Evolutionary conservation across 2,888 invertebrate genomes (phyloP), one percentile per base, ranked within the genome.

Genomic region (Peribatodes rhomboidaria): DNA sequence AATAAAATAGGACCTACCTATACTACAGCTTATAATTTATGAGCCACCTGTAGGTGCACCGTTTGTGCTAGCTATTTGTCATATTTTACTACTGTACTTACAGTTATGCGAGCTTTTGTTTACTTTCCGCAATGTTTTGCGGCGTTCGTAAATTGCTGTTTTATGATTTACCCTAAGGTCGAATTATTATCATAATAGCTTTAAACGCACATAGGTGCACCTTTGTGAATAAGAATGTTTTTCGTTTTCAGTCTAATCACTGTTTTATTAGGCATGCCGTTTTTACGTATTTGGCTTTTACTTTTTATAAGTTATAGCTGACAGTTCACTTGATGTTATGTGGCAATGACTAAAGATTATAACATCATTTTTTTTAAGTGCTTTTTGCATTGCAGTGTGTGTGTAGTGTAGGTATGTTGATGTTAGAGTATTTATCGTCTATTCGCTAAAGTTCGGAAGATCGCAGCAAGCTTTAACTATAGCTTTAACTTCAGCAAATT

Each of bases 21-120:
- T 1, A 49, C 10, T 18, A 39, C 37, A 39, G 41, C 52, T 42
- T 59, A 22, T 58, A 41, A 67, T 70, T 71, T 69, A 71, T 60
- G 52, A 57, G 56, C 69, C 70, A 73, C 73, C 71, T 73, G 73
- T 73, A 50, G 69, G 68, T 57, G 61, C 41, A 54, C 49, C 64
- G 49, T 68, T 64, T 67, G 53, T 66, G 31, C 54, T 46, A 20
- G n/a, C 59, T 47, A 70, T 73, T 71, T 71, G 65, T 71, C 69
- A 73, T 58, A 54, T 63, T 63, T 63, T 61, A 63, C 52, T 61
- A 50, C 63, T 49, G 46, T 57, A 60, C 63, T 55, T 66, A 68
- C 58, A 39, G 64, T 54, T 64, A 55, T 65, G 63, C 16, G 31
- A 58, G 35, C 56, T 27, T 65, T 61, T 69, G 70, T 72, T 70